Conservation (phyloP, 2,888 invertebrate genomes). For the Piscicola geometra region DNA sequence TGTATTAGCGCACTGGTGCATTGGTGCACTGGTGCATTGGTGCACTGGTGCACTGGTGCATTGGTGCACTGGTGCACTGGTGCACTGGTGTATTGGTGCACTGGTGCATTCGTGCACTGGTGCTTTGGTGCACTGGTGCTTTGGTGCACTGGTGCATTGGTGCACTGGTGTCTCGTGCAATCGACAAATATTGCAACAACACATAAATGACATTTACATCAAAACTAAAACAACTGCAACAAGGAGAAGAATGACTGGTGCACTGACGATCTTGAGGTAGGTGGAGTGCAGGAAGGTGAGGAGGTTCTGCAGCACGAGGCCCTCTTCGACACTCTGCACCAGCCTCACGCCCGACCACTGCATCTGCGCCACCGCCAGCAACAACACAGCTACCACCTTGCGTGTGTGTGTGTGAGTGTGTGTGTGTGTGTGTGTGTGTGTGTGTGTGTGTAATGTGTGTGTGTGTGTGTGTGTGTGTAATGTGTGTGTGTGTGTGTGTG, state of each 20-base stretch:
- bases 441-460: conserved; percentile 11
- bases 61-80: too few species aligned
- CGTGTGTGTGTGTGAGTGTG: not conserved
- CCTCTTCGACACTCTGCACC: conserved; percentile 10
- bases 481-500: conserved; percentile 19
- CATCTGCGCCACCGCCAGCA: conserved; percentile 11
- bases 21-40: too few species aligned
- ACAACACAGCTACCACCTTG: conserved; percentile 2
- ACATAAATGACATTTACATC: not conserved
- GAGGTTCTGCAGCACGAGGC: conserved; percentile 25
- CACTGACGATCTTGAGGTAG: conserved; percentile 25
- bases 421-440: conserved; percentile 9
- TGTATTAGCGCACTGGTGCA: too few species aligned
- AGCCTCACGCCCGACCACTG: conserved; percentile 21
- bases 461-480: conserved; percentile 16
- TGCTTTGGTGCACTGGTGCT: too few species aligned
- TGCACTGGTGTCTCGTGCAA: too few species aligned
- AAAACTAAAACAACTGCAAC: too few species aligned
- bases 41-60: too few species aligned
- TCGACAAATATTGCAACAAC: too few species aligned
- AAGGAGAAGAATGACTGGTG: not conserved
- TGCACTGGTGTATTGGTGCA: too few species aligned
- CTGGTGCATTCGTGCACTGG: too few species aligned
- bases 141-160: too few species aligned
- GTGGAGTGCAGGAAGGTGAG: conserved; percentile 23